These are phyloP conservation scores for Pheosia gnoma DNA, from an alignment of 2,888 invertebrate genomes.

Conservation along the genomic window DNA sequence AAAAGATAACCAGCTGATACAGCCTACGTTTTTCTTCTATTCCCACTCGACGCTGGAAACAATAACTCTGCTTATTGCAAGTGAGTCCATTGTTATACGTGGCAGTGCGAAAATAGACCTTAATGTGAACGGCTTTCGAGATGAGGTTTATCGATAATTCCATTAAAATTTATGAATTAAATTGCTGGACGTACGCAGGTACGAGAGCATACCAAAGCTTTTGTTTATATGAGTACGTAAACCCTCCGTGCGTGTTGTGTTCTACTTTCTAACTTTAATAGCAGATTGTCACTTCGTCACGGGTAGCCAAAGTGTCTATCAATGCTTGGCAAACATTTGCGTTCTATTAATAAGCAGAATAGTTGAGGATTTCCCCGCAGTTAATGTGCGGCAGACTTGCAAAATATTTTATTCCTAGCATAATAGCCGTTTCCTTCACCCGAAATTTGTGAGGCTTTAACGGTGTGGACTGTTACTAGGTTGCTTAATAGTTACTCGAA, in stretches of 20 bases:
- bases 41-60: slow-evolving; percentile 25
- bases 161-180: neutral
- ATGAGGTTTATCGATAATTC: neutral
- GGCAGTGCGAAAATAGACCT: neutral
- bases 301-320: neutral
- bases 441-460: too few species aligned
- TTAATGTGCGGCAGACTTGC: too few species aligned
- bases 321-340: neutral
- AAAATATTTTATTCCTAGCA: too few species aligned
- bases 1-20: slow-evolving; percentile 23
- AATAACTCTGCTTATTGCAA: slow-evolving; percentile 26
- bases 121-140: slow-evolving; percentile 1
- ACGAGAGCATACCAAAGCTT: neutral
- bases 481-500: too few species aligned
- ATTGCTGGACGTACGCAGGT: neutral
- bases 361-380: neutral
- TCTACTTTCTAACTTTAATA: neutral
- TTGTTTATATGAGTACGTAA: too few species aligned
- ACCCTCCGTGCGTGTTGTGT: too few species aligned
- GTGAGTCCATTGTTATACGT: slow-evolving; percentile 22
- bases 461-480: too few species aligned
- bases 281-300: neutral
- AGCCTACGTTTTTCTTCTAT: slow-evolving; percentile 21
- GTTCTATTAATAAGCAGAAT: neutral
- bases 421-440: too few species aligned